A percentile compares a stretch with the other conserved stretches of the same genome.
phyloP scores from a whole-genome alignment of 2,113 vertebrate genomes.

The Dicentrarchus labrax region DNA sequence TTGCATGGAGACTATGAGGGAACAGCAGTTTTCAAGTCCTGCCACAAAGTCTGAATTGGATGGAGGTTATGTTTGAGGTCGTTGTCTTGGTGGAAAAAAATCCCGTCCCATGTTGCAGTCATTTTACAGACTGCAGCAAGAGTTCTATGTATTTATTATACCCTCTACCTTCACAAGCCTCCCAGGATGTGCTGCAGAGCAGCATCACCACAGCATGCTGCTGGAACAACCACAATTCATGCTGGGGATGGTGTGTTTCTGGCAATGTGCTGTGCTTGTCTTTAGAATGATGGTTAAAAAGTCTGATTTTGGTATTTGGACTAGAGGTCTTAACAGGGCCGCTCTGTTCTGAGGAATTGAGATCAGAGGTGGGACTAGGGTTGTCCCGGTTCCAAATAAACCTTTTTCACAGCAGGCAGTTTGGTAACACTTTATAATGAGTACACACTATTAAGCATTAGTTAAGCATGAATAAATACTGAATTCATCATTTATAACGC shows the following conservation, averaged over 20 bases:
- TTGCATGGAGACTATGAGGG: slow-evolving; percentile 7
- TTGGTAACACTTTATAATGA: too few species aligned
- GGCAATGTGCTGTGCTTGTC: background rate
- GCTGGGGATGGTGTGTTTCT: slow-evolving; percentile 21
- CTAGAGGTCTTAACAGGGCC: background rate
- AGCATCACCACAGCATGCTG: slow-evolving; percentile 28
- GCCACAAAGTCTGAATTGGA: slow-evolving; percentile 33
- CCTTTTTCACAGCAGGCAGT: too few species aligned
- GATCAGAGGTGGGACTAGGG: background rate
- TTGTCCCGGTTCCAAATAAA: background rate
- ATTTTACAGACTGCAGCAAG: slow-evolving; percentile 42
- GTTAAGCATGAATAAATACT: too few species aligned
- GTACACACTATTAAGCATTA: too few species aligned
- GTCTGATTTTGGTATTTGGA: background rate
- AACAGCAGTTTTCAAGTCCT: slow-evolving; percentile 18
- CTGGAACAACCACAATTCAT: slow-evolving; percentile 10
- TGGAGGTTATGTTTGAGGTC: slow-evolving; percentile 24
- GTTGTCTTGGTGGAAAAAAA: slow-evolving; percentile 34
- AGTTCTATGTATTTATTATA: slow-evolving; percentile 35
- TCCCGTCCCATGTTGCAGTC: slow-evolving; percentile 22
- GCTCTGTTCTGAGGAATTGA: background rate
- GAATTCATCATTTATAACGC: too few species aligned
- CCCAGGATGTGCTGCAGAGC: slow-evolving; percentile 22
- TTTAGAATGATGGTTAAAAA: slow-evolving; percentile 9
- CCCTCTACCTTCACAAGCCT: slow-evolving; percentile 23